Evolutionary conservation across 2,113 vertebrate genomes (phyloP).

Genomic region (Grammomys surdaster): DNA sequence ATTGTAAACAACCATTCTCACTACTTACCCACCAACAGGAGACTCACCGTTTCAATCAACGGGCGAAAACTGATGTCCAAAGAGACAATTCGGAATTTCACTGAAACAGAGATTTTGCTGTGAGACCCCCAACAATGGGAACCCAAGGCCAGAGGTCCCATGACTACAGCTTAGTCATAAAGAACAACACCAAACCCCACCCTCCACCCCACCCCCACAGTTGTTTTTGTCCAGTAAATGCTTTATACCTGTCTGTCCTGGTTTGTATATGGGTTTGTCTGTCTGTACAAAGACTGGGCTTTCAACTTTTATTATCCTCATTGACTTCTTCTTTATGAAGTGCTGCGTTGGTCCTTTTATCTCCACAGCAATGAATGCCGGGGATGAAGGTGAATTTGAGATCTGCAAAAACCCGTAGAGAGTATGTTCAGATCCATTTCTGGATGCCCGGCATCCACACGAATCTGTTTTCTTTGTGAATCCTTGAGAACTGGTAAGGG

Average conservation of each 20-base stretch:
- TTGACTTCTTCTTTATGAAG: conserved; percentile 76
- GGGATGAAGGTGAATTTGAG: background rate
- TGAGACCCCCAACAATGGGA: background rate
- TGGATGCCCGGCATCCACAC: background rate
- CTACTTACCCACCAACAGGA: background rate
- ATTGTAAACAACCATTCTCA: background rate
- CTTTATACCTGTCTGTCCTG: conserved; percentile 82
- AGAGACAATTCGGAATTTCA: conserved; percentile 85
- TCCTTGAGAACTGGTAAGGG: background rate
- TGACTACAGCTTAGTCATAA: background rate
- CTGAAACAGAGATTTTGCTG: conserved; percentile 78
- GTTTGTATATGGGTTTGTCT: conserved; percentile 88
- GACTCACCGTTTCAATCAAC: conserved; percentile 83
- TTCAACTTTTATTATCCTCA: conserved; percentile 71
- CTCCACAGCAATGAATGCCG: conserved; percentile 69
- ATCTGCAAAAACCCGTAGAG: conserved; percentile 71
- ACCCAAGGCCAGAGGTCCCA: background rate
- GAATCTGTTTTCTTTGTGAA: background rate
- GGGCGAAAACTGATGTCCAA: conserved; percentile 84
- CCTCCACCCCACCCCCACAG: background rate
- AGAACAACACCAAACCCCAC: background rate
- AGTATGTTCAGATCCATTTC: background rate
- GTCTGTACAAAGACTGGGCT: conserved; percentile 85
- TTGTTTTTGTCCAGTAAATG: background rate
- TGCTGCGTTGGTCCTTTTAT: conserved; percentile 76